These are phyloP conservation scores for Morpho helenor DNA, from an alignment of 2,888 invertebrate species.

Conservation along the genomic window DNA sequence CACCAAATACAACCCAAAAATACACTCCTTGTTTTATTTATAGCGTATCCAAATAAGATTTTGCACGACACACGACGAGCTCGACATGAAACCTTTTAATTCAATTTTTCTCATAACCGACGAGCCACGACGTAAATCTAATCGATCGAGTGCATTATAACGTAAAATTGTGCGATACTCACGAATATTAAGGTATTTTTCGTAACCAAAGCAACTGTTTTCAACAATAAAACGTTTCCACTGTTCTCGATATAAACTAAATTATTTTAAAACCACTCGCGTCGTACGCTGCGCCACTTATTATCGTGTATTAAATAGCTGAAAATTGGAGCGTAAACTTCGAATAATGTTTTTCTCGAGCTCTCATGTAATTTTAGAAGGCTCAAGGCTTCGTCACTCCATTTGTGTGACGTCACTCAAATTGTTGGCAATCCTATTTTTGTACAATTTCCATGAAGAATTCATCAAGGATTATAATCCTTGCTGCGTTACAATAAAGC, in stretches of 20 bases:
- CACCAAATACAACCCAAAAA: slow-evolving; percentile 70
- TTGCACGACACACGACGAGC: slow-evolving; percentile 52
- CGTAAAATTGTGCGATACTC: slow-evolving; percentile 55
- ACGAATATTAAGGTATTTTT: slow-evolving; percentile 54
- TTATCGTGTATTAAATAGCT: slow-evolving; percentile 44
- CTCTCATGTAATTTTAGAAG: slow-evolving; percentile 74
- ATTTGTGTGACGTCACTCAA: slow-evolving; percentile 71
- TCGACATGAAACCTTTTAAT: slow-evolving; percentile 37
- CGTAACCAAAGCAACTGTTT: slow-evolving; percentile 56
- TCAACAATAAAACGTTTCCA: slow-evolving; percentile 37
- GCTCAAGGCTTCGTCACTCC: slow-evolving; percentile 58
- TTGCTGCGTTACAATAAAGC: slow-evolving; percentile 44
- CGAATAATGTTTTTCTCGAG: slow-evolving; percentile 59
- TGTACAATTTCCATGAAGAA: slow-evolving; percentile 64
- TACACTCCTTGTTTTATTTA: slow-evolving; percentile 65
- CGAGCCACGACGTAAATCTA: slow-evolving; percentile 43
- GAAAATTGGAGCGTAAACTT: slow-evolving; percentile 52
- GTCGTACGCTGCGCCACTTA: slow-evolving; percentile 53
- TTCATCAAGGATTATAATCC: slow-evolving; percentile 45
- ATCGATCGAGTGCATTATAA: slow-evolving; percentile 52
- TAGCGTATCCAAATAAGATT: slow-evolving; percentile 52
- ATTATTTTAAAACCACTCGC: slow-evolving; percentile 43
- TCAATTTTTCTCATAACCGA: slow-evolving; percentile 37
- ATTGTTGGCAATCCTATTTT: slow-evolving; percentile 79
- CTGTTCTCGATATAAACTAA: slow-evolving; percentile 32